These are phyloP conservation scores for Diorhabda elongata DNA, from an alignment of 1,140 invertebrate genomes.

Conservation along the genomic window DNA sequence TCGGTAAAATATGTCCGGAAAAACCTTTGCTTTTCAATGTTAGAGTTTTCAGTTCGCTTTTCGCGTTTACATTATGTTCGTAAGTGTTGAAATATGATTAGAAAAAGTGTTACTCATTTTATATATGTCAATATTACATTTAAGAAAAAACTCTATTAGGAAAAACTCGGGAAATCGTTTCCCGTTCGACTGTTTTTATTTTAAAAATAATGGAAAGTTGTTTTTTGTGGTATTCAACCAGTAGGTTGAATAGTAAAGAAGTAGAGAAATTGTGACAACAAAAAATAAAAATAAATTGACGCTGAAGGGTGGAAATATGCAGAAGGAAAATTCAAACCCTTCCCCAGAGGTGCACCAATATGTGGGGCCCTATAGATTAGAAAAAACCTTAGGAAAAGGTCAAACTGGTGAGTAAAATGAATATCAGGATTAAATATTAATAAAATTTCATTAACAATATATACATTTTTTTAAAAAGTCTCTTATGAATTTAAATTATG, in stretches of 20 bases:
- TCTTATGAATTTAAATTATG: too few relatives aligned
- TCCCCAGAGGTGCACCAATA: conserved; percentile 78
- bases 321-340: conserved; percentile 42
- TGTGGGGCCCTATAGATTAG: conserved; percentile 95
- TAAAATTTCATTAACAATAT: too few relatives aligned
- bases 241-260: neutral
- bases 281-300: neutral
- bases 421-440: neutral
- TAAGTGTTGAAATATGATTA: neutral
- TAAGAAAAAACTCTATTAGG: neutral
- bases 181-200: neutral
- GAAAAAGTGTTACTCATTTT: neutral
- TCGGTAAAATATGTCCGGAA: conserved; percentile 17
- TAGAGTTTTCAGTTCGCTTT: neutral
- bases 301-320: conserved; percentile 36
- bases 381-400: conserved; percentile 98
- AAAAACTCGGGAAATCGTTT: neutral
- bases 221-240: neutral
- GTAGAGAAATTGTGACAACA: conserved; percentile 19
- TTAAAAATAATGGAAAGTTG: conserved; percentile 7
- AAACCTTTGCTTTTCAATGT: conserved; percentile 4
- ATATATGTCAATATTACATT: neutral
- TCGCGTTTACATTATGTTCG: neutral
- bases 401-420: conserved; percentile 81
- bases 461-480: too few relatives aligned